Evolutionary conservation across 1,140 invertebrate species (phyloP).

Genomic region (Mya arenaria): DNA sequence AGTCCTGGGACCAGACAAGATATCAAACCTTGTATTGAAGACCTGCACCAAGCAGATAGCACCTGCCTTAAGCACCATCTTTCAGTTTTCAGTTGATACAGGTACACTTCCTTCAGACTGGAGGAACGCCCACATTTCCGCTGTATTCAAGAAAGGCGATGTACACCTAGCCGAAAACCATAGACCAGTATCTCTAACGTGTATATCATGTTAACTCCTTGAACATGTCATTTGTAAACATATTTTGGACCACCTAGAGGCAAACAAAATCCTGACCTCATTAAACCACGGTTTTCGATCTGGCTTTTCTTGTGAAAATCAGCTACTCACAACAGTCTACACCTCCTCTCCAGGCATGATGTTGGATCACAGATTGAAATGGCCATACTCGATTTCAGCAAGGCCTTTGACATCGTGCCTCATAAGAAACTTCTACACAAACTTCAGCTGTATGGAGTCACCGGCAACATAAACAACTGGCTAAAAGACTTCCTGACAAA

Average conservation of each 20-base stretch:
- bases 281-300: slow-evolving; percentile 45
- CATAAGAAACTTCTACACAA: slow-evolving; percentile 49
- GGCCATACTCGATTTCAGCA: slow-evolving; percentile 54
- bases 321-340: slow-evolving; percentile 36
- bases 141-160: slow-evolving; percentile 33
- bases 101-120: slow-evolving; percentile 31
- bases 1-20: slow-evolving; percentile 18
- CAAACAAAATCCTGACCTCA: slow-evolving; percentile 33
- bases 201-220: slow-evolving; percentile 11
- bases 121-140: slow-evolving; percentile 7
- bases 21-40: slow-evolving; percentile 14
- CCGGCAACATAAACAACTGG: not conserved
- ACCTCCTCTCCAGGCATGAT: slow-evolving; percentile 27
- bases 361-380: slow-evolving; percentile 29
- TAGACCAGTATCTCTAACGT: slow-evolving; percentile 4
- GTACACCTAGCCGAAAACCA: slow-evolving; percentile 15
- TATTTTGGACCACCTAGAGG: slow-evolving; percentile 7
- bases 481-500: slow-evolving; percentile 17
- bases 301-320: slow-evolving; percentile 49
- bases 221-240: slow-evolving; percentile 32
- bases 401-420: slow-evolving; percentile 26
- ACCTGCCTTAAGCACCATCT: not conserved
- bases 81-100: slow-evolving; percentile 17
- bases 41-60: not conserved
- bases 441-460: slow-evolving; percentile 9